Conservation (phyloP, 1,140 invertebrate species). For the Tetranychus urticae region DNA sequence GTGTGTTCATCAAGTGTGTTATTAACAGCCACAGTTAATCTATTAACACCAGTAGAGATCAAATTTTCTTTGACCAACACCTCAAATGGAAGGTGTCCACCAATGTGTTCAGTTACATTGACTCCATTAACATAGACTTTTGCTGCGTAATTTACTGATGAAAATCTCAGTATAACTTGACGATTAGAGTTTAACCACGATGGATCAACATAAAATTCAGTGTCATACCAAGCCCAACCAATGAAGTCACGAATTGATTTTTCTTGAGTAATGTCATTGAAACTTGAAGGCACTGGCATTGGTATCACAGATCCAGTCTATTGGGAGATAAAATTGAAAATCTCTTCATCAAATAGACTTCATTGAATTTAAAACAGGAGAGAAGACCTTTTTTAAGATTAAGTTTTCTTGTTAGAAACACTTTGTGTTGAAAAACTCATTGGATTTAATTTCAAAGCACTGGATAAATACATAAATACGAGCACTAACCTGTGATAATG, state of each 20-base stretch:
- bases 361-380: neutral
- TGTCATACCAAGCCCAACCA: slow-evolving; percentile 76
- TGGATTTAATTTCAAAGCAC: no score
- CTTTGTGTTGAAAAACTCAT: no score
- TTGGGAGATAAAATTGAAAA: no score
- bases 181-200: slow-evolving; percentile 31
- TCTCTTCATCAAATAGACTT: no score
- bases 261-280: slow-evolving; percentile 78
- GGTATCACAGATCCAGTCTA: slow-evolving; percentile 16
- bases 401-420: no score
- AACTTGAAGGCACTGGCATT: slow-evolving; percentile 92
- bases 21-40: slow-evolving; percentile 77
- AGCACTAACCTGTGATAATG: slow-evolving; percentile 27
- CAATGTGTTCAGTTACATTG: slow-evolving; percentile 51
- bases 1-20: slow-evolving; percentile 64
- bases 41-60: slow-evolving; percentile 34
- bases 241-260: slow-evolving; percentile 58
- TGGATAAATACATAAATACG: no score
- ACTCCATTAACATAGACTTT: slow-evolving; percentile 79
- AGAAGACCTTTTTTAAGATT: neutral
- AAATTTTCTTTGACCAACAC: slow-evolving; percentile 46
- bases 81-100: slow-evolving; percentile 87
- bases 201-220: slow-evolving; percentile 45
- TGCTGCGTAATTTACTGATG: slow-evolving; percentile 62
- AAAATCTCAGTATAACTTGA: slow-evolving; percentile 58